Evolutionary conservation across 2,113 vertebrate species (phyloP).

Genomic region (Pleuronectes platessa): DNA sequence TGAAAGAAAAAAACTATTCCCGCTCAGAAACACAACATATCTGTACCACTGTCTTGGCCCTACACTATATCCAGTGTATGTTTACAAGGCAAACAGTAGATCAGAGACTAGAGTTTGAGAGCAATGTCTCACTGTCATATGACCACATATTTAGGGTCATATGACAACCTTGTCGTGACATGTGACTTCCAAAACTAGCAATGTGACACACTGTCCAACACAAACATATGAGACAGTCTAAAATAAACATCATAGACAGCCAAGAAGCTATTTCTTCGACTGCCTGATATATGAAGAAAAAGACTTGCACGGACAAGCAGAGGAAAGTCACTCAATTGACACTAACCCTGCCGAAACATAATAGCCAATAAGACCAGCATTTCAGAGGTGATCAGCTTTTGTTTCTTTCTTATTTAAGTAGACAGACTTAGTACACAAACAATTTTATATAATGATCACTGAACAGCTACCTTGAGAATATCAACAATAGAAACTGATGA

Average conservation of each 20-base stretch:
- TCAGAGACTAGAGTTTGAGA: background rate
- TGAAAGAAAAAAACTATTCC: background rate
- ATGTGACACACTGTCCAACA: background rate
- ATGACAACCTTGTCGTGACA: constrained; percentile 3
- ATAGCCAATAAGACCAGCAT: no score
- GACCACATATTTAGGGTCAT: constrained; percentile 38
- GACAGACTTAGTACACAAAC: no score
- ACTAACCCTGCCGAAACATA: no score
- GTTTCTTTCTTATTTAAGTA: no score
- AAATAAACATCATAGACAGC: background rate
- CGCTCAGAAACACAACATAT: background rate
- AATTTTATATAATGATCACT: no score
- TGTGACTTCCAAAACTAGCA: constrained; percentile 5
- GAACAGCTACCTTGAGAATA: no score
- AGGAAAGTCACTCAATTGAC: background rate
- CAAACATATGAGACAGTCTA: background rate
- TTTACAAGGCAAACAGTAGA: background rate
- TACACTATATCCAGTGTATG: background rate
- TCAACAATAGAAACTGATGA: no score
- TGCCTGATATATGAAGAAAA: background rate
- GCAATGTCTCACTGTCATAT: constrained; percentile 22
- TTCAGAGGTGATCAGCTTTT: no score
- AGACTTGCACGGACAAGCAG: background rate
- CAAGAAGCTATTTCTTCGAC: background rate
- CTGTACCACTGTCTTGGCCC: background rate